Evolutionary conservation across 2,888 invertebrate species (phyloP).

Genomic region (Trypoxylon attenuatum): DNA sequence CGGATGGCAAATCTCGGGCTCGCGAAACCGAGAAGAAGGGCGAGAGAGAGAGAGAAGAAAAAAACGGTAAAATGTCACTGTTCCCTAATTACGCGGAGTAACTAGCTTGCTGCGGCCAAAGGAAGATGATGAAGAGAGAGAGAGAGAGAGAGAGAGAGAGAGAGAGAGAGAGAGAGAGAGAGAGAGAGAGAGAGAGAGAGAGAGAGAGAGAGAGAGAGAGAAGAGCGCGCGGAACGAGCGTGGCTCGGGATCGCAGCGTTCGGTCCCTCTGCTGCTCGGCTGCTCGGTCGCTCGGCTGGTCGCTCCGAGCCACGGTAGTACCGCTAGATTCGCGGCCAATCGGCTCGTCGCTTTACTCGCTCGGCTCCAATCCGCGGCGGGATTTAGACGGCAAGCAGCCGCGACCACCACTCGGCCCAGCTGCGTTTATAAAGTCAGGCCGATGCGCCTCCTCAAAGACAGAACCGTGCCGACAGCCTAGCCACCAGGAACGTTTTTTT

Average conservation of each 20-base stretch:
- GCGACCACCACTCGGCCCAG: slow-evolving; percentile 57
- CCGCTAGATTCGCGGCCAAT: slow-evolving; percentile 60
- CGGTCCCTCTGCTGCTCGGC: slow-evolving; percentile 36
- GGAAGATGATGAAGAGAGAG: slow-evolving; percentile 21
- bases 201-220: slow-evolving; percentile 10
- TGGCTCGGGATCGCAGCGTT: slow-evolving; percentile 29
- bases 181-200: slow-evolving; percentile 17
- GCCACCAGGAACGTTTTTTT: slow-evolving; percentile 67
- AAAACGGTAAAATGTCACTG: slow-evolving; percentile 71
- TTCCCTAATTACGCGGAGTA: slow-evolving; percentile 66
- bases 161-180: background rate
- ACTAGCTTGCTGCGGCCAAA: slow-evolving; percentile 46
- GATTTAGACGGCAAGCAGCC: slow-evolving; percentile 55
- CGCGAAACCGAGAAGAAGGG: background rate
- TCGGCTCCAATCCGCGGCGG: slow-evolving; percentile 59
- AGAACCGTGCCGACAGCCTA: slow-evolving; percentile 73
- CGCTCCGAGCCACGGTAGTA: slow-evolving; percentile 50
- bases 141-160: slow-evolving; percentile 3
- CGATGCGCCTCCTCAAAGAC: slow-evolving; percentile 70
- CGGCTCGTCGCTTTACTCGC: slow-evolving; percentile 48
- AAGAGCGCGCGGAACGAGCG: slow-evolving; percentile 33
- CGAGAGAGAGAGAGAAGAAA: slow-evolving; percentile 26
- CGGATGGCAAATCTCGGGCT: too few species aligned
- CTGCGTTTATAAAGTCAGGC: slow-evolving; percentile 73
- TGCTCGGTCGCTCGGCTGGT: too few species aligned